Conservation (phyloP, 2,113 vertebrate genomes). For the Vanacampus margaritifer region DNA sequence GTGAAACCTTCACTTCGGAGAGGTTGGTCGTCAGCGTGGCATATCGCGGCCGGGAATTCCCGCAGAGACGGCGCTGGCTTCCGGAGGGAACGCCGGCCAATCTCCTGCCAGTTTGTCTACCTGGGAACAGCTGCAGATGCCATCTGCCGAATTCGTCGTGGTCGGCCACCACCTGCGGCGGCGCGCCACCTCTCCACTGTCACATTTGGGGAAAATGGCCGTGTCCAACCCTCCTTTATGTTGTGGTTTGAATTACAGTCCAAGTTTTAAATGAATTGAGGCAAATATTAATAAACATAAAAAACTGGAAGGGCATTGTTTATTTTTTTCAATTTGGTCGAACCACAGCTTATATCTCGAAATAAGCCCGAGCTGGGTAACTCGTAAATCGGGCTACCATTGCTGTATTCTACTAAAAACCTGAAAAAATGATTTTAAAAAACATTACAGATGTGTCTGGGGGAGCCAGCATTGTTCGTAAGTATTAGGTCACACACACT, state of each 20-base stretch:
- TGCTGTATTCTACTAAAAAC: too few species aligned
- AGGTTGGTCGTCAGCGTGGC: conserved; percentile 57
- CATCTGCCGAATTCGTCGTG: conserved; percentile 62
- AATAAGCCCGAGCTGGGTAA: too few species aligned
- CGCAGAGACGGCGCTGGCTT: conserved; percentile 48
- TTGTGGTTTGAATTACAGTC: not conserved
- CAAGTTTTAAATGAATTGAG: not conserved
- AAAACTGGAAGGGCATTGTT: too few species aligned
- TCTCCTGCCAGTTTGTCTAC: conserved; percentile 68
- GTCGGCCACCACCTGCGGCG: conserved; percentile 31
- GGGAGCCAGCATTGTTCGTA: too few species aligned
- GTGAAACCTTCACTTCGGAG: conserved; percentile 54
- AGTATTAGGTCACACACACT: too few species aligned
- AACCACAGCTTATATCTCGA: too few species aligned
- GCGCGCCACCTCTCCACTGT: conserved; percentile 36
- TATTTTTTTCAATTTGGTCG: too few species aligned
- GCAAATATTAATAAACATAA: not conserved
- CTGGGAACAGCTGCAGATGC: conserved; percentile 74
- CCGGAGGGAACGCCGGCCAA: conserved; percentile 65
- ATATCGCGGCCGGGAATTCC: conserved; percentile 65
- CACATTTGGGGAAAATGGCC: conserved; percentile 36
- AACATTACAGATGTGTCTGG: too few species aligned
- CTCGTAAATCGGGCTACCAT: too few species aligned
- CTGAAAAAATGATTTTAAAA: too few species aligned
- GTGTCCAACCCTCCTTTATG: conserved; percentile 9